These are phyloP conservation scores for Diplazon laetatorius DNA, from an alignment of 2,888 invertebrate genomes.

Conservation along the genomic window DNA sequence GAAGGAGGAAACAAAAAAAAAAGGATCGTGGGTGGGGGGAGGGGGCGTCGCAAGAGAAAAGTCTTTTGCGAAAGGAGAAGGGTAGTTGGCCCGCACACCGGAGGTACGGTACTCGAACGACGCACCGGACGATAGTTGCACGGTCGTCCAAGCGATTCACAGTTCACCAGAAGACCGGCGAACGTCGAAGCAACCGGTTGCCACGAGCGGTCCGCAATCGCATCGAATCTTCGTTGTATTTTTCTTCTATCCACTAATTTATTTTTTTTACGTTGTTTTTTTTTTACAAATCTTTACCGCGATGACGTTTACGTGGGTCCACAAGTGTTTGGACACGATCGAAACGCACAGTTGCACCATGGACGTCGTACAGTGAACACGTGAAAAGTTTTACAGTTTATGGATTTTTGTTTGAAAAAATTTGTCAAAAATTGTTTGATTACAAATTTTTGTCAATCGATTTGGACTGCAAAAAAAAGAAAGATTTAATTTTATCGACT, in stretches of 20 bases:
- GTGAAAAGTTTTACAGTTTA: constrained; percentile 63
- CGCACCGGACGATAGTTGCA: constrained; percentile 68
- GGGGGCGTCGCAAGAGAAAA: constrained; percentile 1
- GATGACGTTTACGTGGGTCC: constrained; percentile 1
- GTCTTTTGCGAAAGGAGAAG: constrained; percentile 57
- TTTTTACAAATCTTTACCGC: constrained; percentile 5
- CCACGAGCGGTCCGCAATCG: constrained; percentile 17
- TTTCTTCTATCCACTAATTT: not conserved
- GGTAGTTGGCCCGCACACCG: constrained; percentile 59
- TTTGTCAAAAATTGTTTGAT: too few species aligned
- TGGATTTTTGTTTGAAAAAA: not conserved
- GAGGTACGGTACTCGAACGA: constrained; percentile 54
- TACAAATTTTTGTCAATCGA: too few species aligned
- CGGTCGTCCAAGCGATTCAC: constrained; percentile 71
- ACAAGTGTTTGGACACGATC: constrained; percentile 2
- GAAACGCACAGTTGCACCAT: not conserved
- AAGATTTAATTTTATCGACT: not conserved
- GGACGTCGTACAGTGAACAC: constrained; percentile 52
- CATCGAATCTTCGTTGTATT: not conserved
- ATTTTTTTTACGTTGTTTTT: not conserved
- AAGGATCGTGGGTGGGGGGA: too few species aligned
- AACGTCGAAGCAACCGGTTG: constrained; percentile 76
- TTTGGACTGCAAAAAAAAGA: not conserved
- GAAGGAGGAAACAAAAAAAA: constrained; percentile 25
- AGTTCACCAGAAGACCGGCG: constrained; percentile 77